A percentile compares a stretch with the other conserved stretches of the same genome.
phyloP scores from a whole-genome alignment of 2,888 invertebrate genomes.

The Nebria salina region DNA sequence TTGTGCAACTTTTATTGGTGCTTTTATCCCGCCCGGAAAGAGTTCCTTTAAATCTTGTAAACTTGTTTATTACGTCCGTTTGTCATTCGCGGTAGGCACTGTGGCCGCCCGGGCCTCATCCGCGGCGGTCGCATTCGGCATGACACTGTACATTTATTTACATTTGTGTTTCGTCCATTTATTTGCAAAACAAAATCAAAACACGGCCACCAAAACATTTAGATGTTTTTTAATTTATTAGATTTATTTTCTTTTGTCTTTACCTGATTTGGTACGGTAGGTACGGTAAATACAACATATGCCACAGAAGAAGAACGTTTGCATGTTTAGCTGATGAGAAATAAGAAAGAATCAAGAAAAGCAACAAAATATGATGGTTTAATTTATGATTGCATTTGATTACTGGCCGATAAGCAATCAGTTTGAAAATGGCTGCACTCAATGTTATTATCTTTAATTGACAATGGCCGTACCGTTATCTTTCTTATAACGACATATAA shows the following conservation, averaged over 20 bases:
- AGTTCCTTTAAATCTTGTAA: constrained; percentile 40
- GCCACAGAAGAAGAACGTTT: not conserved
- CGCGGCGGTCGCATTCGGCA: constrained; percentile 2
- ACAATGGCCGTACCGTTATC: constrained; percentile 38
- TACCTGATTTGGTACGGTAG: no score
- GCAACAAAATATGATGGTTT: constrained; percentile 15
- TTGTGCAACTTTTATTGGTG: constrained; percentile 40
- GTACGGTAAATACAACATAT: no score
- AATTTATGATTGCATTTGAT: constrained; percentile 38
- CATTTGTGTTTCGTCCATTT: constrained; percentile 18
- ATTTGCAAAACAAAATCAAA: not conserved
- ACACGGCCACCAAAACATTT: not conserved
- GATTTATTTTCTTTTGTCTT: no score
- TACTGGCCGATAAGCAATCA: constrained; percentile 34
- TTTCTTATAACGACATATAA: constrained; percentile 32
- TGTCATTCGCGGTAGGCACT: constrained; percentile 25
- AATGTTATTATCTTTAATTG: constrained; percentile 37
- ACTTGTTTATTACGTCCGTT: constrained; percentile 44
- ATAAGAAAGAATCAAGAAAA: not conserved
- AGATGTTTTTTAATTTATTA: no score
- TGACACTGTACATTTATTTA: constrained; percentile 22
- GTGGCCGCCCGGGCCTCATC: not conserved
- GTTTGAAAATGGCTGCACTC: constrained; percentile 30
- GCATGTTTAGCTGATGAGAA: not conserved
- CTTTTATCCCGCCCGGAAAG: constrained; percentile 39